Base-by-base conservation (phyloP, 2,888 invertebrate genomes). In the Chaetoderma sp. region DNA sequence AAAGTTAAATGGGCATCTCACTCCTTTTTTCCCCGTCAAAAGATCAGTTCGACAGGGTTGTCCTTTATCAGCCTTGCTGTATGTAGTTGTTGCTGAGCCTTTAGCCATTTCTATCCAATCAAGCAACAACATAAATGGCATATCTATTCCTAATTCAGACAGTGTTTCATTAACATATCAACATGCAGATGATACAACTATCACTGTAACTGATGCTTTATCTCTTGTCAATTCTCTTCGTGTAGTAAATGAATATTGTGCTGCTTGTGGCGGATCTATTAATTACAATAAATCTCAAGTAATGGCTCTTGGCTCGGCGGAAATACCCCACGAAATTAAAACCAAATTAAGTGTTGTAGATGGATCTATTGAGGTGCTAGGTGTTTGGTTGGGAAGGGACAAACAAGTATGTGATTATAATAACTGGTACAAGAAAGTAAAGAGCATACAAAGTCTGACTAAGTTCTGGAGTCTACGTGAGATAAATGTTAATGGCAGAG, bases 261-360 rank as follows among this genome's bases (percentile, higher is more conserved):
- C 47, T 27, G 49, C 59, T n/a, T 68, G 66, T 3, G 67, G 65
- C 33, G 63, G 69, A 4, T 69, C 63, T 60, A 28, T 65, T 0
- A 68, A 70, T 63, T 55, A 16, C 21, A 33, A 52, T 32, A 52
- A 52, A 32, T 52, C 52, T 13, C 30, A 52, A 4, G n/a, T 52
- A 32, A 32, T 18, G 16, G 21, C 23, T 21, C 27, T 13, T 49
- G 21, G 49, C n/a, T n/a, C n/a, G n/a, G n/a, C n/a, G n/a, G 21
- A 49, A 21, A n/a, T n/a, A n/a, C n/a, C n/a, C n/a, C n/a, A n/a
- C n/a, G n/a, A n/a, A n/a, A n/a, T n/a, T n/a, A n/a, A n/a, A n/a
- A n/a, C n/a, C n/a, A n/a, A 49, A 4, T 25, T 49, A 3, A 2
- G 23, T 49, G 49, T 49, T 49, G 18, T 25, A 21, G 16, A 49